A percentile compares a stretch with the other conserved stretches of the same genome.
phyloP scores from a whole-genome alignment of 2,797 vertebrate genomes.

The Sebastes nivosus region DNA sequence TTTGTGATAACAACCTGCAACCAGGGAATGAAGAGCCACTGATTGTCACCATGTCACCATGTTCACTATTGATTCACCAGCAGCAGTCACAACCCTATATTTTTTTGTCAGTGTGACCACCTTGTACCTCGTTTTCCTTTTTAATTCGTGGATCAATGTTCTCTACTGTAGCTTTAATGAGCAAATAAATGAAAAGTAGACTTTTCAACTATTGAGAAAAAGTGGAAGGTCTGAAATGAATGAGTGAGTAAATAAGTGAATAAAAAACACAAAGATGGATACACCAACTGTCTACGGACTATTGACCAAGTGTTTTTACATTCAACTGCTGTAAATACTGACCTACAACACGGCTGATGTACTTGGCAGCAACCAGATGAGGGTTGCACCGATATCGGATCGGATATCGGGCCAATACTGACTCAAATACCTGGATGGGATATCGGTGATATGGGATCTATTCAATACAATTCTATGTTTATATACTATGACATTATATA shows the following conservation, averaged over 20 bases:
- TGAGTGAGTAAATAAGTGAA: background rate
- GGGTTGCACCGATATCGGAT: too few relatives aligned
- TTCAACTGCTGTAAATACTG: background rate
- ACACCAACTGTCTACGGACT: background rate
- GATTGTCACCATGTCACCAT: slow-evolving; percentile 52
- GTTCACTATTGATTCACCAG: slow-evolving; percentile 64
- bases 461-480: too few relatives aligned
- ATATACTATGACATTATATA: too few relatives aligned
- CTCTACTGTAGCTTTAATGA: slow-evolving; percentile 60
- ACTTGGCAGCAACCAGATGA: background rate
- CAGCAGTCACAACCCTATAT: slow-evolving; percentile 34
- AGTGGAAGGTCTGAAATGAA: background rate
- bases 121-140: slow-evolving; percentile 12
- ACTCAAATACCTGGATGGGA: too few relatives aligned
- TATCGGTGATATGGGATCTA: too few relatives aligned
- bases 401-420: too few relatives aligned
- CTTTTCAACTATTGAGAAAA: slow-evolving; percentile 23
- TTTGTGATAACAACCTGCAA: slow-evolving; percentile 46
- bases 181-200: slow-evolving; percentile 30
- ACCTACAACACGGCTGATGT: slow-evolving; percentile 1
- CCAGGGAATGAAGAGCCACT: slow-evolving; percentile 35
- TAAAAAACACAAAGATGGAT: background rate
- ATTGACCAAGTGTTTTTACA: background rate
- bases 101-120: slow-evolving; percentile 46
- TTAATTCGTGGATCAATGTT: slow-evolving; percentile 59